These are phyloP conservation scores for Drosophila incognita DNA, from an alignment of 2,888 invertebrate genomes.

Conservation along the genomic window DNA sequence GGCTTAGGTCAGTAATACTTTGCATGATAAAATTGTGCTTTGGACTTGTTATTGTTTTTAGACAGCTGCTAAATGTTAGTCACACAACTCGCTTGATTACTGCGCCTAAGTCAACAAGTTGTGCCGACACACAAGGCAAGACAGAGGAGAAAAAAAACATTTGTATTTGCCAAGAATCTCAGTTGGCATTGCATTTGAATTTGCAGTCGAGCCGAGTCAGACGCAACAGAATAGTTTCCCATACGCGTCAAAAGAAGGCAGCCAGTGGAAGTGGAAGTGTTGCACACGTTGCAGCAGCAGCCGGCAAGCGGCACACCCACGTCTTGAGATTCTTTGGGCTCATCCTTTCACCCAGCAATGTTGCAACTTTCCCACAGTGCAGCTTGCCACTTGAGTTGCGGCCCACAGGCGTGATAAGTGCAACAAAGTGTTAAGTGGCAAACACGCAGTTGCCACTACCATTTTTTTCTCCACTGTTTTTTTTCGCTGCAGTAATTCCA, in stretches of 20 bases:
- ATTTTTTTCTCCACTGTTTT: conserved; percentile 29
- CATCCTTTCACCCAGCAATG: conserved; percentile 70
- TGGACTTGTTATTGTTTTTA: conserved; percentile 54
- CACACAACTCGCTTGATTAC: conserved; percentile 15
- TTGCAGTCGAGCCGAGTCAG: conserved; percentile 28
- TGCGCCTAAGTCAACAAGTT: conserved; percentile 32
- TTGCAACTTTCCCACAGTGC: conserved; percentile 48
- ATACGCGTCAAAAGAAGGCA: conserved; percentile 44
- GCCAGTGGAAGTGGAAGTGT: conserved; percentile 23
- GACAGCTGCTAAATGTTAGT: conserved; percentile 12
- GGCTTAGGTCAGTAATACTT: conserved; percentile 65
- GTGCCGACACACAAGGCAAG: conserved; percentile 38
- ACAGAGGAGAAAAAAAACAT: neutral
- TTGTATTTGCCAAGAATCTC: conserved; percentile 38
- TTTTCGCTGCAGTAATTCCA: conserved; percentile 38
- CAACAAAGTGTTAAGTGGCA: conserved; percentile 70
- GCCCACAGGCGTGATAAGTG: conserved; percentile 60
- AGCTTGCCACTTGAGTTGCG: conserved; percentile 37
- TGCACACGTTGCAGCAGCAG: neutral
- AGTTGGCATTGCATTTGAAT: conserved; percentile 45
- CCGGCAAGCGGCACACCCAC: conserved; percentile 53
- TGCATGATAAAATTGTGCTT: conserved; percentile 37
- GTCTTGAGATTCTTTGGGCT: conserved; percentile 14
- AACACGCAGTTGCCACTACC: conserved; percentile 61
- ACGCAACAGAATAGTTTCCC: conserved; percentile 52